These are phyloP conservation scores for Apaloderma vittatum DNA, from an alignment of 2,113 vertebrate genomes.

Conservation along the genomic window DNA sequence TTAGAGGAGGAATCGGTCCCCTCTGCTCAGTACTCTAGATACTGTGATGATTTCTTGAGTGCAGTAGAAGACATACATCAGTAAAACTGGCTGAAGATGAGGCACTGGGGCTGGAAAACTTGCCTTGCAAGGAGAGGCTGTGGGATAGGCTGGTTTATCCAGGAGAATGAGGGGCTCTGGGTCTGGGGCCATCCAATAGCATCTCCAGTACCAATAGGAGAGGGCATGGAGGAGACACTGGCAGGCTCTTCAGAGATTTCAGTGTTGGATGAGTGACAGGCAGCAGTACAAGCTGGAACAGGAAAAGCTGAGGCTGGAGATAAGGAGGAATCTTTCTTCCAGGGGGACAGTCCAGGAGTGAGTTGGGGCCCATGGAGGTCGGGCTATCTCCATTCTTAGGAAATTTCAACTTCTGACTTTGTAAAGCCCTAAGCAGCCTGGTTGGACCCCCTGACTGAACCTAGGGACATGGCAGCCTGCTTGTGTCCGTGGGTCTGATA, in stretches of 20 bases:
- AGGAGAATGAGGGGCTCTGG: not conserved
- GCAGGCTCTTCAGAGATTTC: not conserved
- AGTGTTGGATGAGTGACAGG: accelerated
- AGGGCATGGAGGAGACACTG: not conserved
- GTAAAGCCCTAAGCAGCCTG: not conserved
- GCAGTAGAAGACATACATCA: not conserved
- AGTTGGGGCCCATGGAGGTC: too few species aligned
- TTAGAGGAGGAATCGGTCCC: accelerated
- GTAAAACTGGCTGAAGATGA: not conserved
- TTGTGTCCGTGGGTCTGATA: not conserved
- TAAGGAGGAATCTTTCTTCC: not conserved
- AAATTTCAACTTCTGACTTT: not conserved
- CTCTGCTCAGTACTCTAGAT: not conserved
- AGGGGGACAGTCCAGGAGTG: not conserved
- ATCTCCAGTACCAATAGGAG: not conserved
- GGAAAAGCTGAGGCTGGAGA: not conserved
- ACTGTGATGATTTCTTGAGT: not conserved
- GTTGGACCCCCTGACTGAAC: not conserved
- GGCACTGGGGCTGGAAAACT: not conserved
- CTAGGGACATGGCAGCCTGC: not conserved
- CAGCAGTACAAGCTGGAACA: not conserved
- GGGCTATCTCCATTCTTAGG: not conserved
- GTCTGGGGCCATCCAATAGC: not conserved
- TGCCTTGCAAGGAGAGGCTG: not conserved
- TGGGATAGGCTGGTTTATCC: not conserved